Evolutionary conservation across 1,140 invertebrate genomes (phyloP), one percentile per base, ranked within the genome.

Genomic region (Anadara kagoshimensis): DNA sequence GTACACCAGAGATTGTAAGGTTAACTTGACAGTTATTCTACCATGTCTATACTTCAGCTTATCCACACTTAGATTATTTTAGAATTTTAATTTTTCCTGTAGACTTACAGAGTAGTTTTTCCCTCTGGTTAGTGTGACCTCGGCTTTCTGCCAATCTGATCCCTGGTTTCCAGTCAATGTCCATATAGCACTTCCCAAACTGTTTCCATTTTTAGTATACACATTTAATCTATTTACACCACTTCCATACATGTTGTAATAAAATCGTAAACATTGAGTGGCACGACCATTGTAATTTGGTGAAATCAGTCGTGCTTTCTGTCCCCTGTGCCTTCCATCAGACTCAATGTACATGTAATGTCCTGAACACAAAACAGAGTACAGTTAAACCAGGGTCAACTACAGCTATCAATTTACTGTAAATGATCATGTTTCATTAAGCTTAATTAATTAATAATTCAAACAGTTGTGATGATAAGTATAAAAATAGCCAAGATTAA

Each of bases 241-340:
- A 18, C 53, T 24, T 5, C 86, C 86, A 75, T 82, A 81, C 86
- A 87, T 87, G 69, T 81, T 80, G 75, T 86, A 87, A 26, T 83
- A 90, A 56, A 88, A 88, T 56, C 82, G 67, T 11, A 86, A 56
- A 75, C 86, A 88, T 20, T 92, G 91, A 12, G 73, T 62, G 4
- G 43, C 22, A 18, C 41, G 74, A 24, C 69, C 74, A 18, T 71
- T 73, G 29, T 77, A 79, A 16, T 65, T 36, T 5, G 87, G 86
- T 24, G 82, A 82, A 10, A 87, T 78, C 24, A 85, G 54, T 16
- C 79, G 51, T 36, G 86, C 85, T 63, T 80, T 83, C 56, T 84
- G 78, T 49, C 82, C 82, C 2, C 22, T 24, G 49, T 54, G 68
- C 12, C 58, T 43, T 14, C 59, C 53, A 45, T 73, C 72, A 14